Percentiles rank a stretch among this genome's conserved stretches.
Conservation (phyloP, 2,113 vertebrate species). For the Heptranchias perlo region DNA sequence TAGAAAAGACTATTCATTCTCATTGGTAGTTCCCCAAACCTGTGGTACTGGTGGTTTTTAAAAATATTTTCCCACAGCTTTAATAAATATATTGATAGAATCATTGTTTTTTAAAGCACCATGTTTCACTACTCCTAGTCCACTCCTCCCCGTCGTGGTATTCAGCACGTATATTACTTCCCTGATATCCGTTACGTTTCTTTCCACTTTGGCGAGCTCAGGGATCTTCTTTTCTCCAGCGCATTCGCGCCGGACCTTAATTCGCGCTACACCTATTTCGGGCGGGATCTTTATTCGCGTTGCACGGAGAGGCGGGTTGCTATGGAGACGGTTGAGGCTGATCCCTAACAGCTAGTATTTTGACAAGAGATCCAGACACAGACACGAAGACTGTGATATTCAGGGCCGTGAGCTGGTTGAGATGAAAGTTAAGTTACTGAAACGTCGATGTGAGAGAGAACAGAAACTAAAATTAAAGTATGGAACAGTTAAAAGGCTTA, state of each 20-base stretch:
- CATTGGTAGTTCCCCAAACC: neutral
- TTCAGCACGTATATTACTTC: neutral
- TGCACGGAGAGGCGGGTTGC: neutral
- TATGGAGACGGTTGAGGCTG: neutral
- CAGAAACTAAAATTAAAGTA: neutral
- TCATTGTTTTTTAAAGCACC: neutral
- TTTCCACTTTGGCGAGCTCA: neutral
- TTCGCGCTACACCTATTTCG: neutral
- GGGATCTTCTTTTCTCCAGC: neutral
- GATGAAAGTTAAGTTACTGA: no score
- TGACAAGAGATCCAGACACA: neutral
- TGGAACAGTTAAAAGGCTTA: neutral
- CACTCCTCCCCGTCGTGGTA: no score
- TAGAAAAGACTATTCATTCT: neutral
- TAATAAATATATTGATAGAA: neutral
- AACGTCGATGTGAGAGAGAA: neutral
- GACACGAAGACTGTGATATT: neutral
- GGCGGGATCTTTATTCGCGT: neutral
- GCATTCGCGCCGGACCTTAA: neutral
- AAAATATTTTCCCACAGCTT: neutral
- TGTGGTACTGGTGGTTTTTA: no score
- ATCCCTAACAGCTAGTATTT: neutral
- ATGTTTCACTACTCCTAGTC: neutral
- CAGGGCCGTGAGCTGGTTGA: neutral
- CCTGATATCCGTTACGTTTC: neutral